Percentiles rank a stretch among this genome's conserved stretches.
Evolutionary conservation across 1,140 invertebrate genomes (phyloP).

Genomic region (Ceratitis capitata): DNA sequence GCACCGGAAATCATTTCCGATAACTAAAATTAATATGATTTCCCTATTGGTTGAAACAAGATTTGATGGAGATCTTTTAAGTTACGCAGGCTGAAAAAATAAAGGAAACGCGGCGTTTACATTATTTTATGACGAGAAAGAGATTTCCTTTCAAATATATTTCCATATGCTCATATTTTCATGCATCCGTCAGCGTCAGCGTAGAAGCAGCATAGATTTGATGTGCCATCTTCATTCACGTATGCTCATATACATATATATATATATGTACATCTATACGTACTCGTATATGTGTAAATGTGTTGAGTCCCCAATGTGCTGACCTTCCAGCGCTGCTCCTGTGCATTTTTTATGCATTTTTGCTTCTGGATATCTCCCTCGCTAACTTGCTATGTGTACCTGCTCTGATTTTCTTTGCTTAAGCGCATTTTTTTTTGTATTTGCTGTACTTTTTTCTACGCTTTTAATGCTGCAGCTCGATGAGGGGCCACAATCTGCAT

Average conservation of each 20-base stretch:
- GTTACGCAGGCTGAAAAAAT: not conserved
- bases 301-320: not conserved
- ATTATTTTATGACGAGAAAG: not conserved
- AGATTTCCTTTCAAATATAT: not conserved
- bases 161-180: not conserved
- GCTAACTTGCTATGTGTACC: not conserved
- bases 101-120: not conserved
- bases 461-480: not conserved
- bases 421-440: not conserved
- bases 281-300: not conserved
- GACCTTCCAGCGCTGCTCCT: not conserved
- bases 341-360: not conserved
- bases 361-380: not conserved
- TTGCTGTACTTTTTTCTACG: not conserved
- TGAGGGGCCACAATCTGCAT: not conserved
- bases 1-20: not conserved
- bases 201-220: too few relatives aligned
- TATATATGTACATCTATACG: not conserved
- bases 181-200: too few relatives aligned
- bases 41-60: not conserved
- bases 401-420: slow-evolving; percentile 4
- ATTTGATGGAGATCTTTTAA: not conserved
- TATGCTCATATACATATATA: too few relatives aligned
- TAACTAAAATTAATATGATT: not conserved
- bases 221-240: too few relatives aligned